Evolutionary conservation across 2,113 vertebrate species (phyloP), one percentile per base, ranked within the genome.

Genomic region (Solenodon paradoxus): DNA sequence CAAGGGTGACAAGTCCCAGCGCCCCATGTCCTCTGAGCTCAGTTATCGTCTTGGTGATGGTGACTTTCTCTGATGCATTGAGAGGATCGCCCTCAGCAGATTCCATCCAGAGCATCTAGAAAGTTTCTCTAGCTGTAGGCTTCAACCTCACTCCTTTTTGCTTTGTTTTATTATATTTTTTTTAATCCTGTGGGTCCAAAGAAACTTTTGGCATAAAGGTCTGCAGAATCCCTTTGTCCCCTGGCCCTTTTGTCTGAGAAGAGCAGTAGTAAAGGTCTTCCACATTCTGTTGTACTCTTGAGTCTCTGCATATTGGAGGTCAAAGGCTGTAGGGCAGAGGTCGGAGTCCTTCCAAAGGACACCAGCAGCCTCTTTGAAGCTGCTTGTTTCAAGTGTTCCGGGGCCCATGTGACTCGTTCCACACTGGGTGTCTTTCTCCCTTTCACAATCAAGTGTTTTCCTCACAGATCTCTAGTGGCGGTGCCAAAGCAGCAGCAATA

Each of bases 381-480:
- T 59, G 20, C 28, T 38, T 82, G 40, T 87, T 74, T 9, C 38
- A 17, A 53, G 35, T 5, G 7, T 66, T 82, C 80, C 30, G 22
- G 51, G 30, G 68, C 26, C 47, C 68, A 35, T 19, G 72, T 77
- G 88, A 90, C 75, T n/a, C 9, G 57, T 38, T 71, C 80, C 45
- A 87, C 38, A 72, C 9, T 90, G 94, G 55, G n/a, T 47, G 72
- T 22, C 85, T 78, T 79, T 92, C 59, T 83, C 15, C 26, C 32
- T 63, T 80, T 64, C 53, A 75, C 45, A 90, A n/a, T 75, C 24
- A 51, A 49, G 32, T 89, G 3, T 81, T 90, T 90, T 78, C 55
- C 68, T 66, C 68, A 82, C 26, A 90, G 53, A 88, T 49, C 49
- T 88, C 82, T 91, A 49, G 9, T 72, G 87, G 88, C 74, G 47